Evolutionary conservation across 2,113 vertebrate species (phyloP).

Genomic region (Bos javanicus): DNA sequence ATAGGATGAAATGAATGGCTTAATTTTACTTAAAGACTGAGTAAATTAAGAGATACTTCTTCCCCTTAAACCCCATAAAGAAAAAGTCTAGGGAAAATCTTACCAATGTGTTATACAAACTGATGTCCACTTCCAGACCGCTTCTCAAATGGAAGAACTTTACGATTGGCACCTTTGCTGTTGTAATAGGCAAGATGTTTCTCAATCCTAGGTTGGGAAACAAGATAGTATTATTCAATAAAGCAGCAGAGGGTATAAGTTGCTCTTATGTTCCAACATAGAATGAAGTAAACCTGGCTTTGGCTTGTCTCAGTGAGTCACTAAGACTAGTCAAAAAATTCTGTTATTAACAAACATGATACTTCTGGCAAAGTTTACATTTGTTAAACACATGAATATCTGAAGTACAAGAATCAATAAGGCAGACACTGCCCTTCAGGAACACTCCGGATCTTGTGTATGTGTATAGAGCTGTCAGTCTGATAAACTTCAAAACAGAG

Average conservation of each 20-base stretch:
- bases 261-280: background rate
- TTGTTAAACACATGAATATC: background rate
- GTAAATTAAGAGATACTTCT: background rate
- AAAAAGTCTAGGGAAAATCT: conserved; percentile 46
- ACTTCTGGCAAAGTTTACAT: background rate
- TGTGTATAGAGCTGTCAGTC: background rate
- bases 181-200: conserved; percentile 95
- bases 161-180: conserved; percentile 96
- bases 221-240: conserved; percentile 27
- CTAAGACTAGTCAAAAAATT: background rate
- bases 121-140: conserved; percentile 95
- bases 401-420: background rate
- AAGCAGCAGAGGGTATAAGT: background rate
- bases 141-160: conserved; percentile 94
- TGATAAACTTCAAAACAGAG: background rate
- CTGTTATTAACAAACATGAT: background rate
- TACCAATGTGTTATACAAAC: conserved; percentile 97
- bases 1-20: background rate
- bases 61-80: background rate
- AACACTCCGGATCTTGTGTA: background rate
- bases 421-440: background rate
- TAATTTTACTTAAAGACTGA: background rate
- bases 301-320: background rate
- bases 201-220: conserved; percentile 84
- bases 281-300: background rate